Percentiles rank a stretch among this genome's conserved stretches.
phyloP scores from a whole-genome alignment of 2,888 invertebrate genomes.

The Gymnosoma rotundatum region DNA sequence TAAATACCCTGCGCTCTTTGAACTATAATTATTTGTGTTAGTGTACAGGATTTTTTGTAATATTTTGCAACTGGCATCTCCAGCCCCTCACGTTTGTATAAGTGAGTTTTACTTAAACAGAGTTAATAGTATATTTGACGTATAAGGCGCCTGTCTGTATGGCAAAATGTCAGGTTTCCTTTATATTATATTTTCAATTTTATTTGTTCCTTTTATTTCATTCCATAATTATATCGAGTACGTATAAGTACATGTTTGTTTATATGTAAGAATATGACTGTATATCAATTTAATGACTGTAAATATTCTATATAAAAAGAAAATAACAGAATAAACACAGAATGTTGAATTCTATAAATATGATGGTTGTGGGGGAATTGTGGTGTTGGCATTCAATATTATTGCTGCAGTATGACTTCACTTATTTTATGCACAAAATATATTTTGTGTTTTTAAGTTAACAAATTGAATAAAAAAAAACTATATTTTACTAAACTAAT shows the following conservation, averaged over 20 bases:
- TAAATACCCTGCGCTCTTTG: conserved; percentile 14
- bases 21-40: not conserved
- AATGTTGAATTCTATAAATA: not conserved
- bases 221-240: conserved; percentile 10
- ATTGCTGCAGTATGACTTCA: not conserved
- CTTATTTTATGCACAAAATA: too few species aligned
- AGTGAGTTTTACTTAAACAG: conserved; percentile 58
- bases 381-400: not conserved
- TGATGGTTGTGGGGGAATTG: not conserved
- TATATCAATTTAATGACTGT: too few species aligned
- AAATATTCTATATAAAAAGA: not conserved
- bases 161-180: conserved; percentile 65
- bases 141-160: conserved; percentile 70
- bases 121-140: conserved; percentile 66
- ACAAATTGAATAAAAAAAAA: not conserved
- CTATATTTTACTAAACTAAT: not conserved
- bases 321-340: not conserved
- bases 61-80: conserved; percentile 29
- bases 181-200: conserved; percentile 20
- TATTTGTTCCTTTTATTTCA: conserved; percentile 42
- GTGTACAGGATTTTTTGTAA: conserved; percentile 26
- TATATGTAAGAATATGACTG: too few species aligned
- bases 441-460: not conserved
- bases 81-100: conserved; percentile 21
- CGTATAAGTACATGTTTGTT: conserved; percentile 3